phyloP scores from a whole-genome alignment of 2,113 vertebrate species.

The Petaurus breviceps region DNA sequence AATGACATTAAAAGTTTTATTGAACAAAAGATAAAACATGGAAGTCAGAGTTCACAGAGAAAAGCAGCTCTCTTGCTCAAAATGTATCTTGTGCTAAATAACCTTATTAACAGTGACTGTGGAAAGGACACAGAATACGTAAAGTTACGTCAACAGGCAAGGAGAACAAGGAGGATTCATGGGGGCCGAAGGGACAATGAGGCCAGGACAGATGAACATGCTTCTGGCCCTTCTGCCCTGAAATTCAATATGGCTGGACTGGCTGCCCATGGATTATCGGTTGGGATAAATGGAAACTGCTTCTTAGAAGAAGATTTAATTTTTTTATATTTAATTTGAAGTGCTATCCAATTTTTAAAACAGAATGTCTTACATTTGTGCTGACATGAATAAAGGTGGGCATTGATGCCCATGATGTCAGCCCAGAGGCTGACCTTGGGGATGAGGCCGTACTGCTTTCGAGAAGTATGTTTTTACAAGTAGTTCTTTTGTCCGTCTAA shows the following conservation, averaged over 20 bases:
- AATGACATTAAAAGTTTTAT: slow-evolving; percentile 73
- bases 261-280: background rate
- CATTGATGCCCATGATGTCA: slow-evolving; percentile 47
- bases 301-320: slow-evolving; percentile 28
- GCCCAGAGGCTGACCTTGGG: slow-evolving; percentile 37
- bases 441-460: slow-evolving; percentile 52
- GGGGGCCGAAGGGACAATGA: slow-evolving; percentile 59
- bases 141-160: slow-evolving; percentile 76
- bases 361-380: slow-evolving; percentile 21
- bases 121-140: slow-evolving; percentile 66
- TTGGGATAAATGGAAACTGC: slow-evolving; percentile 54
- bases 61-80: slow-evolving; percentile 66
- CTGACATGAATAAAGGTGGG: background rate
- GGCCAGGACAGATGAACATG: slow-evolving; percentile 62
- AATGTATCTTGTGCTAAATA: slow-evolving; percentile 74
- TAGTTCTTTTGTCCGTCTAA: slow-evolving; percentile 75
- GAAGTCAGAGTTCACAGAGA: slow-evolving; percentile 63
- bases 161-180: slow-evolving; percentile 66
- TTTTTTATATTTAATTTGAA: slow-evolving; percentile 38
- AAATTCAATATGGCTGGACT: slow-evolving; percentile 58
- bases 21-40: slow-evolving; percentile 77
- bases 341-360: slow-evolving; percentile 45
- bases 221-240: slow-evolving; percentile 70
- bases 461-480: slow-evolving; percentile 47
- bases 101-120: slow-evolving; percentile 63